Conservation (phyloP, 2,113 vertebrate species). For the Lycocorax pyrrhopterus region DNA sequence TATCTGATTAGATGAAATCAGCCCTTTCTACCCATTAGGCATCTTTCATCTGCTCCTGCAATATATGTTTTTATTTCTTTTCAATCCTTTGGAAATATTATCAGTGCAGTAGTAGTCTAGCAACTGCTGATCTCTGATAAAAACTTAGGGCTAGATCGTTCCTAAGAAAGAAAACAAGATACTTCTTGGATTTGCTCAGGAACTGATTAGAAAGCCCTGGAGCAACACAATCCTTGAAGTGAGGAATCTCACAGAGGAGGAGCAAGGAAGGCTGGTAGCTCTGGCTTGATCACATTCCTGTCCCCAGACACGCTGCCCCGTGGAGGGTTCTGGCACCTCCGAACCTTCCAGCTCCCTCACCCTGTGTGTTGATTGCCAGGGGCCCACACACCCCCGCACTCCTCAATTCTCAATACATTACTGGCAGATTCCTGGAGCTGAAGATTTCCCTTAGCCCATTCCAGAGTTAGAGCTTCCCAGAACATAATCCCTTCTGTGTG, state of each 20-base stretch:
- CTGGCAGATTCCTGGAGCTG: background rate
- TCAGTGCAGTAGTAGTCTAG: background rate
- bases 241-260: background rate
- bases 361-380: background rate
- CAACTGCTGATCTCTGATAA: background rate
- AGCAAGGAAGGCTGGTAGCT: background rate
- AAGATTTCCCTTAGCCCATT: background rate
- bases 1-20: slow-evolving; percentile 1
- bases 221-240: background rate
- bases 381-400: too few relatives aligned
- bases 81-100: background rate
- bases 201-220: background rate
- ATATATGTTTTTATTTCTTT: background rate
- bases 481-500: background rate
- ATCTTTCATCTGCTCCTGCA: background rate
- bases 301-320: background rate
- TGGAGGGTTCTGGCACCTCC: background rate
- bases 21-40: background rate
- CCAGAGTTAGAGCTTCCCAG: background rate
- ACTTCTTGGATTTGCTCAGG: background rate
- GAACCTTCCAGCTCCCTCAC: background rate
- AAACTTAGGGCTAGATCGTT: background rate
- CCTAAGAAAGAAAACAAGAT: background rate
- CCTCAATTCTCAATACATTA: background rate
- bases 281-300: background rate